These are phyloP conservation scores for Cepaea nemoralis DNA, from an alignment of 1,140 invertebrate species.

Conservation along the genomic window DNA sequence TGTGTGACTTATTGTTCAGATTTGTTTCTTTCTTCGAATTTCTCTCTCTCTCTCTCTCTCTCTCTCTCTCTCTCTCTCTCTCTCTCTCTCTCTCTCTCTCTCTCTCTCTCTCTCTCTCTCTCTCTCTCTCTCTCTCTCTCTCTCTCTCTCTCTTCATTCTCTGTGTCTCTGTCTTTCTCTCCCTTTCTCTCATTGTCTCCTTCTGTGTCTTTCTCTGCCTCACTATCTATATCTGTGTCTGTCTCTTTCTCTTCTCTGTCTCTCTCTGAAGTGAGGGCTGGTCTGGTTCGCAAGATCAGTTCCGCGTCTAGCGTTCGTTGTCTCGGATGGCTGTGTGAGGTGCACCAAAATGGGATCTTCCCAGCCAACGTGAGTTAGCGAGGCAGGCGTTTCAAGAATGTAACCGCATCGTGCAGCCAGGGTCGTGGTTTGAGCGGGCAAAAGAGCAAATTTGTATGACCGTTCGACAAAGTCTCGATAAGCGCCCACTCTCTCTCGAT, in stretches of 20 bases:
- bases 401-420: no score
- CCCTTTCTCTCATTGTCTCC: background rate
- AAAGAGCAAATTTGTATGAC: no score
- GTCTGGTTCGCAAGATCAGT: background rate
- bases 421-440: no score
- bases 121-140: background rate
- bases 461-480: no score
- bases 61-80: background rate
- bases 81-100: background rate
- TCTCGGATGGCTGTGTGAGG: no score
- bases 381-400: no score
- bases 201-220: background rate
- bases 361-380: no score
- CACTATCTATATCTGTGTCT: background rate
- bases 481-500: no score
- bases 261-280: background rate
- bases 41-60: background rate
- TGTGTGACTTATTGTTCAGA: no score
- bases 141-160: background rate
- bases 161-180: background rate
- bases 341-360: no score
- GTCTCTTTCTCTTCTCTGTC: background rate
- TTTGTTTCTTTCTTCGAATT: no score
- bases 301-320: no score
- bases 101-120: background rate